A percentile compares a stretch with the other conserved stretches of the same genome.
Conservation (phyloP, 2,113 vertebrate species). For the Delphinus delphis region DNA sequence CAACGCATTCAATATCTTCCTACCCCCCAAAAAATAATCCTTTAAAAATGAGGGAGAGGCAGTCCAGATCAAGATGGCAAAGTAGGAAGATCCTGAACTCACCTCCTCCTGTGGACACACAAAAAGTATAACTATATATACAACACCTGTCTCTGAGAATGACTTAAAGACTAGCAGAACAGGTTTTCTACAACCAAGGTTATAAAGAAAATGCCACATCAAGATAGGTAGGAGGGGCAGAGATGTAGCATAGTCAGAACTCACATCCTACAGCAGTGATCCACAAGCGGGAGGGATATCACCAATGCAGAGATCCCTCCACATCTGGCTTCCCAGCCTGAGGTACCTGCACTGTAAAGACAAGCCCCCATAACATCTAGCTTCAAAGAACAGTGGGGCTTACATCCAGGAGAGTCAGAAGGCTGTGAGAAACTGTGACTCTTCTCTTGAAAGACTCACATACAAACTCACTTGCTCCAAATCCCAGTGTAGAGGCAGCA, state of each 20-base stretch:
- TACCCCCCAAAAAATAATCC: neutral
- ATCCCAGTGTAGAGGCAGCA: neutral
- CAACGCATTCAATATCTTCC: neutral
- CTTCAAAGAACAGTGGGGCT: too few relatives aligned
- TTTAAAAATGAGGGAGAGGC: neutral
- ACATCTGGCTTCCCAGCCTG: neutral
- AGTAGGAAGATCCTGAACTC: neutral
- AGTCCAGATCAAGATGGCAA: neutral
- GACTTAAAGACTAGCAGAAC: neutral
- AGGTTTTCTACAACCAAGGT: neutral
- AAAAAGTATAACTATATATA: neutral
- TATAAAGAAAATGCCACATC: neutral
- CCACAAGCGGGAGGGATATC: neutral
- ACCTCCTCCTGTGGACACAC: neutral
- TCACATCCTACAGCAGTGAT: neutral
- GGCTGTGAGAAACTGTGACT: neutral
- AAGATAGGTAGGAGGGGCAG: neutral
- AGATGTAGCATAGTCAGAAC: neutral
- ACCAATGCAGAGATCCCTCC: neutral
- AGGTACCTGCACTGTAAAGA: too few relatives aligned
- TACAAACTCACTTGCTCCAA: neutral
- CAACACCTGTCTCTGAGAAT: neutral
- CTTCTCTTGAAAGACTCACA: neutral
- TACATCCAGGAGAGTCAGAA: too few relatives aligned
- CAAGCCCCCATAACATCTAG: too few relatives aligned